phyloP scores from a whole-genome alignment of 2,797 vertebrate species.

The Heterohyrax brucei region DNA sequence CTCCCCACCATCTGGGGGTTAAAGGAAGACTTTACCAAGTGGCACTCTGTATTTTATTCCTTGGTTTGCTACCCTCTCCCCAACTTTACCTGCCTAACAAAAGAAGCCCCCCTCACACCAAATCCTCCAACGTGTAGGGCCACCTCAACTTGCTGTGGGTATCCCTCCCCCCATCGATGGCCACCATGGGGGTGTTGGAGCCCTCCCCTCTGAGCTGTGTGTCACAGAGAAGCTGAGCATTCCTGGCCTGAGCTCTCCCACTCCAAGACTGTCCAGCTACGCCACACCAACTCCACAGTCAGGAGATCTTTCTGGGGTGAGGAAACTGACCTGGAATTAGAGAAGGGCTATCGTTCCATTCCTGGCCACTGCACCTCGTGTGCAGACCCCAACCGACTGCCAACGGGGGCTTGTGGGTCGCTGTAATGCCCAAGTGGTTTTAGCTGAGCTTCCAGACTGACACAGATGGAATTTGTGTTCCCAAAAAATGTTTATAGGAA shows the following conservation, averaged over 20 bases:
- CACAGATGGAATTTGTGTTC: too few relatives aligned
- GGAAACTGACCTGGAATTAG: background rate
- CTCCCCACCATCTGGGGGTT: background rate
- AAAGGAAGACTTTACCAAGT: too few relatives aligned
- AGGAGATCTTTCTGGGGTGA: background rate
- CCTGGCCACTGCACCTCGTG: too few relatives aligned
- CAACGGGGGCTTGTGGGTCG: too few relatives aligned
- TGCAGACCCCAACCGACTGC: too few relatives aligned
- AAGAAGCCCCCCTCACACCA: background rate
- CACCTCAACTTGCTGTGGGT: too few relatives aligned
- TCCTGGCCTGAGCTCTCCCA: rapidly evolving
- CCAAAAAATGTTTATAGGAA: too few relatives aligned
- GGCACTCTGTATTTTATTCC: background rate
- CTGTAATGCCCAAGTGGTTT: too few relatives aligned
- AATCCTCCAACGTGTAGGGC: background rate
- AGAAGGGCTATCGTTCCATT: too few relatives aligned
- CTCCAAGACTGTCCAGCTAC: background rate
- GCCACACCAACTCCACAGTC: too few relatives aligned
- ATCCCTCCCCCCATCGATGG: rapidly evolving
- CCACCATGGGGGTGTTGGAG: background rate
- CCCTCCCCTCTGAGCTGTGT: background rate
- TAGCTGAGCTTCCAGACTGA: too few relatives aligned
- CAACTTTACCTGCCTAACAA: background rate
- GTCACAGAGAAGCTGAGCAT: too few relatives aligned
- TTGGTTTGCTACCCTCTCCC: background rate